These are phyloP conservation scores for Oenanthe melanoleuca DNA, from an alignment of 2,113 vertebrate species.

Conservation along the genomic window DNA sequence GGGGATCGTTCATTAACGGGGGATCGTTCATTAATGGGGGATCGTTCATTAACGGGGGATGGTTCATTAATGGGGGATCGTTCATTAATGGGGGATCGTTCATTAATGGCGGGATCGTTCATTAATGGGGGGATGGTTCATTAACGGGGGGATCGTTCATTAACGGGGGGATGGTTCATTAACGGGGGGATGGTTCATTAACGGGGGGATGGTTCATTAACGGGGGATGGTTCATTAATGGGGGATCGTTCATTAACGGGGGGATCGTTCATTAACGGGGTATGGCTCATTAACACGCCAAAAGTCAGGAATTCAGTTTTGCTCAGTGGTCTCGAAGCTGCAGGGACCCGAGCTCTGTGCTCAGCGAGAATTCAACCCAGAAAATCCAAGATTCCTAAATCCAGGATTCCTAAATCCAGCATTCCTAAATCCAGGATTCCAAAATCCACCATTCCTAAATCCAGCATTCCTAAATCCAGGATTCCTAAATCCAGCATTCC, in stretches of 20 bases:
- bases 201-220: not conserved
- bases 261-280: not conserved
- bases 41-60: too few relatives aligned
- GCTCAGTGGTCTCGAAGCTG: too few relatives aligned
- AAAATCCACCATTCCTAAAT: too few relatives aligned
- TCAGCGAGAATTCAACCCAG: not conserved
- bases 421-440: too few relatives aligned
- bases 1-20: not conserved
- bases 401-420: too few relatives aligned
- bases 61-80: not conserved
- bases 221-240: too few relatives aligned
- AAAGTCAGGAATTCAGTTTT: accelerated
- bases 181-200: not conserved
- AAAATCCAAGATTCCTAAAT: not conserved
- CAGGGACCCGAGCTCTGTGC: not conserved
- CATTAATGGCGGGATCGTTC: too few relatives aligned
- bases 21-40: too few relatives aligned
- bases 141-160: not conserved
- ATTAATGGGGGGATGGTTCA: too few relatives aligned
- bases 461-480: too few relatives aligned
- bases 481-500: not conserved
- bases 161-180: not conserved
- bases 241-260: too few relatives aligned
- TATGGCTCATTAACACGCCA: not conserved
- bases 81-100: not conserved